Conservation (phyloP, 2,113 vertebrate species). For the Merops nubicus region DNA sequence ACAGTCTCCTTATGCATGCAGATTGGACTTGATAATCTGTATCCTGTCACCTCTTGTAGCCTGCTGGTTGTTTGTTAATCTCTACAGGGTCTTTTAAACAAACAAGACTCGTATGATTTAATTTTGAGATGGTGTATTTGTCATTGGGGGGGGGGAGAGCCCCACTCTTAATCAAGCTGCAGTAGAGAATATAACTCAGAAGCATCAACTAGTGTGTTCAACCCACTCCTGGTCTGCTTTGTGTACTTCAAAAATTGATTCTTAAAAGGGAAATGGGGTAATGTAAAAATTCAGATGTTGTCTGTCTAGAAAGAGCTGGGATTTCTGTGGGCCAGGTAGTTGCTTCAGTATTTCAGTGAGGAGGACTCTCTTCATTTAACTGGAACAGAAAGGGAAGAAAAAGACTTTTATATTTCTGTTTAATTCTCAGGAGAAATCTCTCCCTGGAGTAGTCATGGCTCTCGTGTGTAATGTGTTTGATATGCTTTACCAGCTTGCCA, state of each 20-base stretch:
- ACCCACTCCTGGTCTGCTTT: neutral
- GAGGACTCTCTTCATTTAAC: neutral
- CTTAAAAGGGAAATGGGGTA: neutral
- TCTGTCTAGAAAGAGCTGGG: neutral
- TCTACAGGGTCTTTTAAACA: neutral
- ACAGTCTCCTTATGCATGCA: neutral
- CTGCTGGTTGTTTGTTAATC: neutral
- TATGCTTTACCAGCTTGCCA: conserved; percentile 98
- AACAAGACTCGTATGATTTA: neutral
- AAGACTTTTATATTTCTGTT: conserved; percentile 5
- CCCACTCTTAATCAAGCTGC: neutral
- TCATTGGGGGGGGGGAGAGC: neutral
- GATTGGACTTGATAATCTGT: neutral
- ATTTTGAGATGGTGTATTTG: neutral
- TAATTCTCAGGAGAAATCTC: conserved; percentile 90
- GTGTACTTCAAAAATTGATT: neutral
- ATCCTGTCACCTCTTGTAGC: neutral
- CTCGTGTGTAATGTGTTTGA: conserved; percentile 98
- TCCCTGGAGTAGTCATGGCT: conserved; percentile 98
- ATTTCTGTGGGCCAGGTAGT: neutral
- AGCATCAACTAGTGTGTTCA: neutral
- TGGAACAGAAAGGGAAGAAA: neutral
- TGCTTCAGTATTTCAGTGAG: neutral
- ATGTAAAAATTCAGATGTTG: neutral
- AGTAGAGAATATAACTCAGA: neutral